Evolutionary conservation across 2,888 invertebrate species (phyloP).

Genomic region (Strigamia maritima): DNA sequence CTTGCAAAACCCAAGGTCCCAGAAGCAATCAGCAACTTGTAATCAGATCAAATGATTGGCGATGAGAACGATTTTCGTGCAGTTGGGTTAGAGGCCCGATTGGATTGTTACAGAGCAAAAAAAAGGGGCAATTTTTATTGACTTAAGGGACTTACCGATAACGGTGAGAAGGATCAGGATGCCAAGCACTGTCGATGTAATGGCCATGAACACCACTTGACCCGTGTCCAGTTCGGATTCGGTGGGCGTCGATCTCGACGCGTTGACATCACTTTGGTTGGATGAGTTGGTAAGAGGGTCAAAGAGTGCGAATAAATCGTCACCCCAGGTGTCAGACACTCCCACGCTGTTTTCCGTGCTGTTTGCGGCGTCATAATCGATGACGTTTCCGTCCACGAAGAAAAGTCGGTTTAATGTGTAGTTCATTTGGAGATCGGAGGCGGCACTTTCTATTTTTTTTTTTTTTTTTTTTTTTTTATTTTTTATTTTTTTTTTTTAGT

Average conservation of each 20-base stretch:
- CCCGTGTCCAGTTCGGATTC: background rate
- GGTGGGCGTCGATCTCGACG: background rate
- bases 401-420: background rate
- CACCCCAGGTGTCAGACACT: background rate
- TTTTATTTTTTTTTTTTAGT: too few relatives aligned
- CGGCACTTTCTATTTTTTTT: too few relatives aligned
- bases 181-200: constrained; percentile 3
- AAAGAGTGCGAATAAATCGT: background rate
- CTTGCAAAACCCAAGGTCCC: background rate
- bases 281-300: background rate
- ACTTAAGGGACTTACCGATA: background rate
- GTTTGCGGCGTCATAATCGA: background rate
- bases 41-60: background rate
- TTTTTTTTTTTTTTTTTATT: too few relatives aligned
- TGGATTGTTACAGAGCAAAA: background rate
- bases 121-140: background rate
- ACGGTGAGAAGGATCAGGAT: constrained; percentile 6
- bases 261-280: background rate
- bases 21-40: background rate
- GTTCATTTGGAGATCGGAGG: background rate
- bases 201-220: constrained; percentile 7
- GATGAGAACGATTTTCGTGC: background rate
- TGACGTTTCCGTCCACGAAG: background rate
- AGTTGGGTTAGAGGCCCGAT: too few relatives aligned
- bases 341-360: background rate